Conservation (phyloP, 2,888 invertebrate genomes). For the Subacronicta megacephala region DNA sequence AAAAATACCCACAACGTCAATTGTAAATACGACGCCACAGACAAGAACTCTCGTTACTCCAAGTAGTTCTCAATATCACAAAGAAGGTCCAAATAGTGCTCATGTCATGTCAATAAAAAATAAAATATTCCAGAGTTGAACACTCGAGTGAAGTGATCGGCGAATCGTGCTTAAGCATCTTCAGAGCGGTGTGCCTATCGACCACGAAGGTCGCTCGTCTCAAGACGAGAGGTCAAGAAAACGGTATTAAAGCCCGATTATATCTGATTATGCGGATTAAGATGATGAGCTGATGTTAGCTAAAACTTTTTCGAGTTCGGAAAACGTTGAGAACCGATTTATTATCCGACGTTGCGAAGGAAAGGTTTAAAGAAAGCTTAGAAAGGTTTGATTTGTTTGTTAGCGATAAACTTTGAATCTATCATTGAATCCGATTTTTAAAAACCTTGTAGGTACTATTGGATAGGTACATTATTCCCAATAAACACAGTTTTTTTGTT, state of each 20-base stretch:
- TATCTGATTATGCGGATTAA: slow-evolving; percentile 38
- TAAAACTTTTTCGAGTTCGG: not conserved
- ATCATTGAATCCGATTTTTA: too few species aligned
- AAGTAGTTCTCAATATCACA: slow-evolving; percentile 5
- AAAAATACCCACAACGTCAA: not conserved
- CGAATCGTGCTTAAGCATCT: slow-evolving; percentile 55
- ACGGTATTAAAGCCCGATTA: slow-evolving; percentile 32
- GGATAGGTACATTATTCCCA: too few species aligned
- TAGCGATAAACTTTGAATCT: too few species aligned
- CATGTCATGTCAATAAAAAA: slow-evolving; percentile 44
- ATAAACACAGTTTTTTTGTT: too few species aligned
- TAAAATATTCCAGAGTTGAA: slow-evolving; percentile 45
- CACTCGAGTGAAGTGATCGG: slow-evolving; percentile 38
- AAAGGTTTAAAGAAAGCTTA: too few species aligned
- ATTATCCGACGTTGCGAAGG: not conserved
- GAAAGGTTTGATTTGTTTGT: too few species aligned
- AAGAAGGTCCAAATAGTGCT: slow-evolving; percentile 20
- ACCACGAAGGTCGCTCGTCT: slow-evolving; percentile 50
- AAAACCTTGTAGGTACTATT: too few species aligned
- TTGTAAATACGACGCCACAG: slow-evolving; percentile 1
- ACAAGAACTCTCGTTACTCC: slow-evolving; percentile 1
- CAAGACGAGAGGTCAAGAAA: slow-evolving; percentile 55
- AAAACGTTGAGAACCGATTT: not conserved
- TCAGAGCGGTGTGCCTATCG: slow-evolving; percentile 35
- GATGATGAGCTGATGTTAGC: slow-evolving; percentile 6